Conservation (phyloP, 2,888 invertebrate species). For the Sinopyrophorus schimmeli region DNA sequence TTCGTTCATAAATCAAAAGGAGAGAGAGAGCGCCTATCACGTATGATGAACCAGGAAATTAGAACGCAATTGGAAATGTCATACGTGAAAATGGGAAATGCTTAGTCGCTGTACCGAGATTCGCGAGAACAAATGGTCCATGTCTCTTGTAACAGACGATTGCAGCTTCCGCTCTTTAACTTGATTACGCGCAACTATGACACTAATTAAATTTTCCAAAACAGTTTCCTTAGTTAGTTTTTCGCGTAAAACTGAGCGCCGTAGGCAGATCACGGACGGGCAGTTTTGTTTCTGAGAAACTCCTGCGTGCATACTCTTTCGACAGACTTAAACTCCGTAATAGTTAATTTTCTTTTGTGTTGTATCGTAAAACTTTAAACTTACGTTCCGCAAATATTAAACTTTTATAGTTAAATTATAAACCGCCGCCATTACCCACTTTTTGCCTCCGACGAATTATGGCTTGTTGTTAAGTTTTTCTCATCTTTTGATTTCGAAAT, state of each 20-base stretch:
- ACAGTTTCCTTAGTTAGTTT: slow-evolving; percentile 21
- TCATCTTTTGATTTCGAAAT: no score
- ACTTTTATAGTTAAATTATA: no score
- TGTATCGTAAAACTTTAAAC: slow-evolving; percentile 5
- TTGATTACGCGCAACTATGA: slow-evolving; percentile 26
- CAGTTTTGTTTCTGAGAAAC: slow-evolving; percentile 16
- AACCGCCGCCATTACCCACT: no score
- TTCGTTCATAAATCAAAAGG: slow-evolving; percentile 20
- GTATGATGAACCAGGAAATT: slow-evolving; percentile 28
- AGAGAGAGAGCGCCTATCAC: slow-evolving; percentile 20
- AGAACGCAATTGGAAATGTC: slow-evolving; percentile 31
- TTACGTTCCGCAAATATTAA: no score
- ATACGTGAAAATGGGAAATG: slow-evolving; percentile 28
- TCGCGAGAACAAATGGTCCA: slow-evolving; percentile 22
- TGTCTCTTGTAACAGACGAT: slow-evolving; percentile 19
- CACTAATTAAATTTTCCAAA: slow-evolving; percentile 28
- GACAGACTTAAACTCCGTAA: slow-evolving; percentile 32
- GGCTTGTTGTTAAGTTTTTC: no score
- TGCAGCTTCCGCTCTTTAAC: slow-evolving; percentile 17
- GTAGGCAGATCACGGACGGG: slow-evolving; percentile 22
- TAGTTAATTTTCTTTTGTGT: slow-evolving; percentile 34
- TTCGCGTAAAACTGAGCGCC: slow-evolving; percentile 19
- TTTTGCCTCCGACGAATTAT: no score
- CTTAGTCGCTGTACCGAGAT: slow-evolving; percentile 25
- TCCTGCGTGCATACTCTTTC: slow-evolving; percentile 21